phyloP scores from a whole-genome alignment of 92 coral and sea anemone species.

The Paramuricea clavata region DNA sequence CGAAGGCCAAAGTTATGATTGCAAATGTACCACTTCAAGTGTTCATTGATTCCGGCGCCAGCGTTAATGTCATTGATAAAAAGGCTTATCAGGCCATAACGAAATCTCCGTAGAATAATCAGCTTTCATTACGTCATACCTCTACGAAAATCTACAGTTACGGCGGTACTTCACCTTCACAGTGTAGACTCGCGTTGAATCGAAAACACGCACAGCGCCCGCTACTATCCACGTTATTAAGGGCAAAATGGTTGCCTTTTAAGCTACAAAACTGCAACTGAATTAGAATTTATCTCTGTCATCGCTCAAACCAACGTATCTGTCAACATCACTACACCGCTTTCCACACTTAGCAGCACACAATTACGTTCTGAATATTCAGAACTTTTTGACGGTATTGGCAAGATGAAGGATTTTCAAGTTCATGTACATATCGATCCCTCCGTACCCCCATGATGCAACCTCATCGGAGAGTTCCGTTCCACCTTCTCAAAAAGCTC shows the following conservation, averaged over 20 bases:
- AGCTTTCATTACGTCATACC: too few species aligned
- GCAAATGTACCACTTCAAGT: too few species aligned
- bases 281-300: not conserved
- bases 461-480: conserved; percentile 42
- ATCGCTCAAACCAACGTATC: not conserved
- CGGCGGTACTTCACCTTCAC: too few species aligned
- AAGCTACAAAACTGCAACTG: not conserved
- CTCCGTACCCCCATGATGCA: not conserved
- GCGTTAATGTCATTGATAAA: too few species aligned
- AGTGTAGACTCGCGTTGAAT: not conserved
- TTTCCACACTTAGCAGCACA: not conserved
- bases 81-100: too few species aligned
- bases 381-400: not conserved
- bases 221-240: not conserved
- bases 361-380: not conserved
- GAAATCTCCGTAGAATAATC: too few species aligned
- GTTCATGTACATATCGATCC: not conserved
- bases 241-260: not conserved
- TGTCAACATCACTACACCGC: not conserved
- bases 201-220: not conserved
- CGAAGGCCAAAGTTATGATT: too few species aligned
- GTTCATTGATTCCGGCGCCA: too few species aligned
- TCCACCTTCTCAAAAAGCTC: conserved; percentile 35
- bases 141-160: too few species aligned
- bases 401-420: not conserved